These are phyloP conservation scores for Acanthopagrus latus DNA, from an alignment of 2,797 vertebrate genomes.

Conservation along the genomic window DNA sequence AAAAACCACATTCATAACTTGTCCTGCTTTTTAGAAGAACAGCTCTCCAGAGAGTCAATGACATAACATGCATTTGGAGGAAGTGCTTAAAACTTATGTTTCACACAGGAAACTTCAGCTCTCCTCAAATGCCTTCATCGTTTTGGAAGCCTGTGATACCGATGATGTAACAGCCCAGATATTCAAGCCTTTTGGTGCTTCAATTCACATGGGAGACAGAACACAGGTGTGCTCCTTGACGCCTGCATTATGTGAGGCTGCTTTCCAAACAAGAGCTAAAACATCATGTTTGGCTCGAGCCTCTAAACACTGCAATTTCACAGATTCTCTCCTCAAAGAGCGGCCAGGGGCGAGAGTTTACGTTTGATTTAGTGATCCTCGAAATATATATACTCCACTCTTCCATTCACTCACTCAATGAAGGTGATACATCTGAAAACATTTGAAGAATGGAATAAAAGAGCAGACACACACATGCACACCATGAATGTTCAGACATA, in stretches of 20 bases:
- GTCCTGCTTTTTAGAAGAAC: constrained; percentile 52
- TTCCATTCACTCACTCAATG: constrained; percentile 21
- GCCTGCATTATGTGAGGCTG: constrained; percentile 59
- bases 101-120: constrained; percentile 39
- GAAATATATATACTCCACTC: background rate
- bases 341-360: background rate
- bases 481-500: constrained; percentile 13
- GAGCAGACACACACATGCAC: background rate
- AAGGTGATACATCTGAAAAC: constrained; percentile 3
- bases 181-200: constrained; percentile 41
- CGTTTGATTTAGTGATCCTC: constrained; percentile 34
- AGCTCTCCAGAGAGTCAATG: constrained; percentile 37
- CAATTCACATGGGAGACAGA: constrained; percentile 30
- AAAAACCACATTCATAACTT: constrained; percentile 42
- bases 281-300: constrained; percentile 67
- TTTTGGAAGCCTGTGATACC: constrained; percentile 30
- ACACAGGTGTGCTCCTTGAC: constrained; percentile 62
- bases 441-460: background rate
- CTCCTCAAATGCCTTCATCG: constrained; percentile 22
- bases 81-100: constrained; percentile 32
- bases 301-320: constrained; percentile 45
- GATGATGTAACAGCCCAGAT: constrained; percentile 68
- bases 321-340: constrained; percentile 36
- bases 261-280: constrained; percentile 72
- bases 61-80: constrained; percentile 47